A percentile compares a stretch with the other conserved stretches of the same genome.
Evolutionary conservation across 2,888 invertebrate species (phyloP).

Genomic region (Phyllotreta striolata): DNA sequence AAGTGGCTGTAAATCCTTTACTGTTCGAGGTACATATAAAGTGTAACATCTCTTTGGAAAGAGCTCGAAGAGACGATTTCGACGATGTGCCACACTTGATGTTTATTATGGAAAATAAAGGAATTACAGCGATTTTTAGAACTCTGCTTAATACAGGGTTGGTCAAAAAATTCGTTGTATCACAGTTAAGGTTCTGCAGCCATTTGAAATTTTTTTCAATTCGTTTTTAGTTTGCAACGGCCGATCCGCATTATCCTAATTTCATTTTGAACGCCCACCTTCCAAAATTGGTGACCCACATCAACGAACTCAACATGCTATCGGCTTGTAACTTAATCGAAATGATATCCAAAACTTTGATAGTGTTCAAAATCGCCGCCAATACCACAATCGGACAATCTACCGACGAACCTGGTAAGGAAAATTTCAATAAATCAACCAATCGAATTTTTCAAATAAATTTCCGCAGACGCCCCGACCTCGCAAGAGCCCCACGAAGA

Average conservation of each 20-base stretch:
- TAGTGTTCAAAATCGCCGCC: slow-evolving; percentile 59
- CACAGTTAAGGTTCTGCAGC: not conserved
- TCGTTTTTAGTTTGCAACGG: slow-evolving; percentile 67
- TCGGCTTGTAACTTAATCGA: slow-evolving; percentile 69
- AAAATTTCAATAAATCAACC: not conserved
- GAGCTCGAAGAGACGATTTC: too few species aligned
- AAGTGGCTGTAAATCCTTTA: too few species aligned
- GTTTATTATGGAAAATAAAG: too few species aligned
- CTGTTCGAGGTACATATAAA: too few species aligned
- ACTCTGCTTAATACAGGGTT: too few species aligned
- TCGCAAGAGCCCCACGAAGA: too few species aligned
- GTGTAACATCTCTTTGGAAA: too few species aligned
- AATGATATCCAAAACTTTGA: slow-evolving; percentile 56
- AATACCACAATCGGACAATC: slow-evolving; percentile 34
- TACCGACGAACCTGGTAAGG: slow-evolving; percentile 10
- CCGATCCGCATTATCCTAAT: slow-evolving; percentile 88
- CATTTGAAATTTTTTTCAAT: not conserved
- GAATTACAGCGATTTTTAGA: too few species aligned
- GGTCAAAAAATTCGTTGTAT: too few species aligned
- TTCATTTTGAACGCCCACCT: slow-evolving; percentile 84
- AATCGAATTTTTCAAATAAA: not conserved
- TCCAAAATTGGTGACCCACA: slow-evolving; percentile 86
- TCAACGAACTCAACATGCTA: slow-evolving; percentile 89
- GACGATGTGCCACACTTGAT: too few species aligned
- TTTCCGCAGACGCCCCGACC: not conserved